A percentile compares a stretch with the other conserved stretches of the same genome.
phyloP scores from a whole-genome alignment of 2,888 invertebrate genomes.

The Allophyes oxyacanthae region DNA sequence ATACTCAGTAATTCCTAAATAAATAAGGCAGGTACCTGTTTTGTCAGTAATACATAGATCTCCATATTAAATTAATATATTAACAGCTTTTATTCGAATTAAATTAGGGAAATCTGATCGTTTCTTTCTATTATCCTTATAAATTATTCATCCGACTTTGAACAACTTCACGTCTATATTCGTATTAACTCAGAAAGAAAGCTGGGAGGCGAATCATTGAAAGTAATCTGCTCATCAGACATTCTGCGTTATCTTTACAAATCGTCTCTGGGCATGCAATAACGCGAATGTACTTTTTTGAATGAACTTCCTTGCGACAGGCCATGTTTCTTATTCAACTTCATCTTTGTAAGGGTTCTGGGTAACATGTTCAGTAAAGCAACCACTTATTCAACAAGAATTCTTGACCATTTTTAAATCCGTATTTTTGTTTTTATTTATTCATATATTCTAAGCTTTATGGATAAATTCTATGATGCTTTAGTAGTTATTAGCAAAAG shows the following conservation, averaged over 20 bases:
- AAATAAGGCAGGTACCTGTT: neutral
- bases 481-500: no score
- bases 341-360: neutral
- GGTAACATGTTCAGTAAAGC: neutral
- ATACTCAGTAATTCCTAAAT: no score
- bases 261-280: conserved; percentile 54
- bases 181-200: conserved; percentile 45
- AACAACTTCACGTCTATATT: conserved; percentile 53
- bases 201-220: conserved; percentile 48
- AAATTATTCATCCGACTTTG: conserved; percentile 56
- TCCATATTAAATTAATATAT: conserved; percentile 19
- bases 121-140: conserved; percentile 57
- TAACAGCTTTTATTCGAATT: conserved; percentile 36
- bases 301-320: conserved; percentile 32
- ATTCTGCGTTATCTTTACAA: conserved; percentile 51
- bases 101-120: conserved; percentile 48
- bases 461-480: no score
- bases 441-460: no score
- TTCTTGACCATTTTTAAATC: no score
- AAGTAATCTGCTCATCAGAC: conserved; percentile 48
- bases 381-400: neutral
- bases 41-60: conserved; percentile 9
- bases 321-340: conserved; percentile 47
- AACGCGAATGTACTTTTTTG: conserved; percentile 51
- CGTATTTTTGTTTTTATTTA: no score